Conservation (phyloP, 1,140 invertebrate genomes). For the Leptopilina boulardi region DNA sequence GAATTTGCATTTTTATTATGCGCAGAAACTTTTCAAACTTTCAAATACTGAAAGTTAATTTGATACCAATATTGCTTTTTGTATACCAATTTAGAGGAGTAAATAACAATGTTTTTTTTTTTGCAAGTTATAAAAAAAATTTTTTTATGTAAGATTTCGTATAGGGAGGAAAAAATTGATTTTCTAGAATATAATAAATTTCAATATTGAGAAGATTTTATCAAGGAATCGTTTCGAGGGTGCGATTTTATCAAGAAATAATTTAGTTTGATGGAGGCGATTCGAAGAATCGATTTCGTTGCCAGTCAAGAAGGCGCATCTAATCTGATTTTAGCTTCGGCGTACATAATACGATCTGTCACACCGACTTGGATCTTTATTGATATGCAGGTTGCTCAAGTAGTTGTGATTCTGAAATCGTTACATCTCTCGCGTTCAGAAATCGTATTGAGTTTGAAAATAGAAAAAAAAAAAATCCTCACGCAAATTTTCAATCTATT, state of each 20-base stretch:
- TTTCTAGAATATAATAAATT: constrained; percentile 1
- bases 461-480: neutral
- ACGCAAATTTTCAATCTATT: neutral
- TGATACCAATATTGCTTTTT: too few relatives aligned
- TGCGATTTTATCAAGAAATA: neutral
- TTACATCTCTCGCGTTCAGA: constrained; percentile 16
- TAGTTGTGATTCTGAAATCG: constrained; percentile 56
- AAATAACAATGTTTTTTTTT: too few relatives aligned
- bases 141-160: too few relatives aligned
- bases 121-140: too few relatives aligned
- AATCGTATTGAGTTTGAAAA: too few relatives aligned
- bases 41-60: too few relatives aligned
- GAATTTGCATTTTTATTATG: too few relatives aligned
- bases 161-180: neutral
- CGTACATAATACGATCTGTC: constrained; percentile 42
- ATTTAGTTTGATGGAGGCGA: constrained; percentile 23
- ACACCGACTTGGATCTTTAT: constrained; percentile 61
- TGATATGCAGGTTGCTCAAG: constrained; percentile 63
- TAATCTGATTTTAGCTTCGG: constrained; percentile 25
- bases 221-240: neutral
- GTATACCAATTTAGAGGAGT: too few relatives aligned
- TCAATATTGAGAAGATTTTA: constrained; percentile 8
- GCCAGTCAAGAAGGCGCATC: constrained; percentile 17
- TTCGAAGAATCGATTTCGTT: constrained; percentile 16
- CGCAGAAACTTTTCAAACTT: too few relatives aligned